A percentile compares a stretch with the other conserved stretches of the same genome.
phyloP scores from a whole-genome alignment of 2,113 vertebrate species.

The Columba livia region DNA sequence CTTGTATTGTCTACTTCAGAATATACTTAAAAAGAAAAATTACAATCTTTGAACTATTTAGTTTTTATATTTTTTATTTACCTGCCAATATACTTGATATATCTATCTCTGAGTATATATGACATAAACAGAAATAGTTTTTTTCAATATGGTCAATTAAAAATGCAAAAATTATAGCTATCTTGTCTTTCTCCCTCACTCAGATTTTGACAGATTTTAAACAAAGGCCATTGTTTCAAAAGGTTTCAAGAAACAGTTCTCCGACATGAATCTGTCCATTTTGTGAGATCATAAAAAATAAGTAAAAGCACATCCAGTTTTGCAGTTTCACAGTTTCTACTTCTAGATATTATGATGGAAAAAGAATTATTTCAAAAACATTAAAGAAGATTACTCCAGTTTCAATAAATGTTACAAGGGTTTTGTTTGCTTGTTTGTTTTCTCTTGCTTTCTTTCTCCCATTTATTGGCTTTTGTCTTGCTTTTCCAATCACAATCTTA shows the following conservation, averaged over 20 bases:
- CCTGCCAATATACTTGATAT: not conserved
- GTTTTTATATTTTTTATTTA: not conserved
- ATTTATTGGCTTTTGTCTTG: not conserved
- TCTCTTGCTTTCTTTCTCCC: no score
- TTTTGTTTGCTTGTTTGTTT: no score
- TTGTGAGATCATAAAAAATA: not conserved
- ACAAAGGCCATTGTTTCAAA: not conserved
- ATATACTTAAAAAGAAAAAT: not conserved
- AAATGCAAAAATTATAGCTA: not conserved
- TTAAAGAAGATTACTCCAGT: not conserved
- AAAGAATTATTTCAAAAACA: not conserved
- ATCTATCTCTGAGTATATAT: not conserved
- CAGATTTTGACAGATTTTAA: not conserved
- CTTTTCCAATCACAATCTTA: not conserved
- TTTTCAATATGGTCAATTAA: not conserved
- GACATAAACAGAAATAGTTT: not conserved
- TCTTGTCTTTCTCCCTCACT: no score
- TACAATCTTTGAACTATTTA: not conserved
- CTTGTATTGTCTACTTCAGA: not conserved
- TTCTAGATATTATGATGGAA: not conserved
- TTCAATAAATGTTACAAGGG: not conserved
- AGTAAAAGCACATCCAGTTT: not conserved
- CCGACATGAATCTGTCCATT: not conserved
- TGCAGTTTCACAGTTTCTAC: not conserved
- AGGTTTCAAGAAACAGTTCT: not conserved